A percentile compares a stretch with the other conserved stretches of the same genome.
phyloP scores from a whole-genome alignment of 2,113 vertebrate species.

The Nerophis ophidion region DNA sequence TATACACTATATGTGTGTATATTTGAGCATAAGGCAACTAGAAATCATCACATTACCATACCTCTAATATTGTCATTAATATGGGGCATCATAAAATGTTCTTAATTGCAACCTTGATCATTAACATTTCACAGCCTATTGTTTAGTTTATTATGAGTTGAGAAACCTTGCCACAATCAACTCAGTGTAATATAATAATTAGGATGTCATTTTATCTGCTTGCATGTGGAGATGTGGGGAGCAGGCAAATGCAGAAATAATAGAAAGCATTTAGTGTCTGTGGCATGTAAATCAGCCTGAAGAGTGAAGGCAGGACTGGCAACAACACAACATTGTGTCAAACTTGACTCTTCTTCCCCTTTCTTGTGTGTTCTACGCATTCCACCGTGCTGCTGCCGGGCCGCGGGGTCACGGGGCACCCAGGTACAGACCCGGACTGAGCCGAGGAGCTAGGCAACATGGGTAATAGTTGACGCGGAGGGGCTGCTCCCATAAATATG shows the following conservation, averaged over 20 bases:
- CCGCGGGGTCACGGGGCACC: conserved; percentile 47
- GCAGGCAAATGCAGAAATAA: neutral
- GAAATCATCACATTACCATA: too few relatives aligned
- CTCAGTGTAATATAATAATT: too few relatives aligned
- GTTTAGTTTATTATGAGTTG: neutral
- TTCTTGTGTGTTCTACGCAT: conserved; percentile 46
- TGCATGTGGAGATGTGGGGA: neutral
- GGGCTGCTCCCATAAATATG: conserved; percentile 49
- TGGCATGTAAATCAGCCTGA: conserved; percentile 1
- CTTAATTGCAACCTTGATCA: too few relatives aligned
- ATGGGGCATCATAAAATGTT: too few relatives aligned
- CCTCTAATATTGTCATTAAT: too few relatives aligned
- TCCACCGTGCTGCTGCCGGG: conserved; percentile 43
- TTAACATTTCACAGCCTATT: too few relatives aligned
- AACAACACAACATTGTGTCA: conserved; percentile 15
- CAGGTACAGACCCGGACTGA: conserved; percentile 37
- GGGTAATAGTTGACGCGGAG: neutral
- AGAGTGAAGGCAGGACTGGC: conserved; percentile 9
- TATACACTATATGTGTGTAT: too few relatives aligned
- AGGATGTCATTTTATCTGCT: too few relatives aligned
- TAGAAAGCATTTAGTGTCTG: too few relatives aligned
- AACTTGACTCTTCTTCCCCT: conserved; percentile 5
- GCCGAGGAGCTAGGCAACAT: conserved; percentile 22
- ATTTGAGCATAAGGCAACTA: too few relatives aligned
- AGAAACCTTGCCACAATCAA: neutral